Evolutionary conservation across 2,113 vertebrate genomes (phyloP), one percentile per base, ranked within the genome.

Genomic region (Pygathrix nemaeus): DNA sequence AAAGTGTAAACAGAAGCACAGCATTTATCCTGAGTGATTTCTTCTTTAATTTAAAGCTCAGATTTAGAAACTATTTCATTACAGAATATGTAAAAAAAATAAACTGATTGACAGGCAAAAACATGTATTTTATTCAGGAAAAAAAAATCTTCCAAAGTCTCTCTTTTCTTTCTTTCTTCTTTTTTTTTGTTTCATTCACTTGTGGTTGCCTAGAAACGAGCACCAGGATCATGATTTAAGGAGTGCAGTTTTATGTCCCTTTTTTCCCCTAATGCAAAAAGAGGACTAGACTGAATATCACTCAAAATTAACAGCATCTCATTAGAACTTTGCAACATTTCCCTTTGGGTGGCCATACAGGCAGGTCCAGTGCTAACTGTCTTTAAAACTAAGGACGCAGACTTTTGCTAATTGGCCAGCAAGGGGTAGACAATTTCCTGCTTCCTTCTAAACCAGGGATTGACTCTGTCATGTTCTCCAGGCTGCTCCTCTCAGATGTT

Each of bases 311-410:
- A 43, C 11, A 96, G 25, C 75, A 81, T 78, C 35, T 90, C 23
- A 83, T 97, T 98, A 50, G 8, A 97, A 91, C 17, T 86, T 98
- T 94, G 96, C 91, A 57, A 75, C 87, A 94, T 75, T 97, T 96
- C 27, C 14, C 25, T 94, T 94, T 91, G 86, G 23, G 8, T 88
- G 40, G 4, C 68, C 50, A 94, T 1, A 10, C 14, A 92, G 32
- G 85, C 32, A 96, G 52, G 25, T 57, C 81, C 79, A 23, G 10
- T 90, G 32, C 11, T 38, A 86, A 40, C 40, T 96, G 38, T 80
- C 82, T 97, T 96, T 88, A 98, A 97, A 97, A 90, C 2, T 76
- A 86, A 93, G 32, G 30, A 61, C 16, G 66, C 2, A 40, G 14
- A 84, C 21, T 70, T 23, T 64, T 96, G 32, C 94, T 98, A 98